Evolutionary conservation across 2,113 vertebrate species (phyloP).

Genomic region (Egretta garzetta): DNA sequence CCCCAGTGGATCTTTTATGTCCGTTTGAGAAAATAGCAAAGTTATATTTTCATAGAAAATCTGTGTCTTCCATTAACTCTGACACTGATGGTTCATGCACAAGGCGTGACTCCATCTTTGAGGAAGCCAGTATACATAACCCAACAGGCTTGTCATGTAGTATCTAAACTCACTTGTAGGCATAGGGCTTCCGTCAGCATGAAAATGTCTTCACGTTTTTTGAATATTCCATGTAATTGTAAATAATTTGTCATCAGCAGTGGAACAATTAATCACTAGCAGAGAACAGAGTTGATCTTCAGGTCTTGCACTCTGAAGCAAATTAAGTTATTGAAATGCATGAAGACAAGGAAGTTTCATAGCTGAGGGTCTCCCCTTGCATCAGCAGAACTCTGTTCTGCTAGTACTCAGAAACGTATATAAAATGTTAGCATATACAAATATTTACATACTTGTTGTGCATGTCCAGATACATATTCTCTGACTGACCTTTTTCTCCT

Average conservation of each 20-base stretch:
- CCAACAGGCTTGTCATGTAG: not conserved
- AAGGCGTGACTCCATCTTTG: not conserved
- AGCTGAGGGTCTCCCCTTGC: not conserved
- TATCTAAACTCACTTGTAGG: not conserved
- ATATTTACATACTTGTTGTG: not conserved
- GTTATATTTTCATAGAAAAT: not conserved
- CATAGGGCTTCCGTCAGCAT: not conserved
- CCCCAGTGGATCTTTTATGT: not conserved
- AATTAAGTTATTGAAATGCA: not conserved
- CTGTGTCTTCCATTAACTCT: not conserved
- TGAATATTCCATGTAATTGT: not conserved
- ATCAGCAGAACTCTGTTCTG: not conserved
- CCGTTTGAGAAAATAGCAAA: not conserved
- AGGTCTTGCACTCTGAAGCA: not conserved
- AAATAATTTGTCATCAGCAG: not conserved
- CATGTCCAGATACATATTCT: not conserved
- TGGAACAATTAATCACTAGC: not conserved
- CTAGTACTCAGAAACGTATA: not conserved
- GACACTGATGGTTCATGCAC: not conserved
- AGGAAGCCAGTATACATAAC: not conserved
- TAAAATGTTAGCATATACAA: not conserved
- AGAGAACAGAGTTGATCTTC: not conserved
- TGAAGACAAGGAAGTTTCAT: not conserved
- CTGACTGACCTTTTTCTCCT: not conserved
- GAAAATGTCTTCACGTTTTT: not conserved